Evolutionary conservation across 2,797 vertebrate genomes (phyloP).

Genomic region (Passerculus sandwichensis): DNA sequence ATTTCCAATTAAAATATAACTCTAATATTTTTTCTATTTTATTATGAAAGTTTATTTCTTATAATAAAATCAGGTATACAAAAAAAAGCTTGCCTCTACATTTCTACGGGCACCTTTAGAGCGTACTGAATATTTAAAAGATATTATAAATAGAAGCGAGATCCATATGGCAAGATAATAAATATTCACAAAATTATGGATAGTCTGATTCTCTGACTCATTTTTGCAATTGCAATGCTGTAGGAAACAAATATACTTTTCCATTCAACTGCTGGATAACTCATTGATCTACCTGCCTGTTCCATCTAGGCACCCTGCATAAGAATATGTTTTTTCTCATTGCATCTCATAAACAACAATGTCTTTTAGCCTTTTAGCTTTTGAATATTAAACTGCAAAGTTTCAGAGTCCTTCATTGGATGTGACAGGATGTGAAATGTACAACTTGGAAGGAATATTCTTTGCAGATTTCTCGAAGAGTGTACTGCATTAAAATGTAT

Average conservation of each 20-base stretch:
- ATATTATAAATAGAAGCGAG: constrained; percentile 32
- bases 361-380: not conserved
- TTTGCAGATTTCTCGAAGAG: not conserved
- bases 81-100: not conserved
- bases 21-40: not conserved
- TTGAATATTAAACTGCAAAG: not conserved
- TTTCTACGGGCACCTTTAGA: not conserved
- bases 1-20: not conserved
- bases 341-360: not conserved
- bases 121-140: constrained; percentile 39
- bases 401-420: not conserved
- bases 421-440: not conserved
- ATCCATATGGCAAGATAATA: constrained; percentile 48
- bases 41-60: not conserved
- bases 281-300: not conserved
- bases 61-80: not conserved
- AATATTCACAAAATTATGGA: constrained; percentile 53
- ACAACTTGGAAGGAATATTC: not conserved
- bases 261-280: not conserved
- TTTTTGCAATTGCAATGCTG: not conserved
- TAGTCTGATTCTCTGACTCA: constrained; percentile 20
- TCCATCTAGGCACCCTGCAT: not conserved
- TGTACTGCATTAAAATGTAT: not conserved
- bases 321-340: not conserved
- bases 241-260: constrained; percentile 14